Evolutionary conservation across 2,888 invertebrate genomes (phyloP), one percentile per base, ranked within the genome.

Genomic region (Ornithoptera alexandrae): DNA sequence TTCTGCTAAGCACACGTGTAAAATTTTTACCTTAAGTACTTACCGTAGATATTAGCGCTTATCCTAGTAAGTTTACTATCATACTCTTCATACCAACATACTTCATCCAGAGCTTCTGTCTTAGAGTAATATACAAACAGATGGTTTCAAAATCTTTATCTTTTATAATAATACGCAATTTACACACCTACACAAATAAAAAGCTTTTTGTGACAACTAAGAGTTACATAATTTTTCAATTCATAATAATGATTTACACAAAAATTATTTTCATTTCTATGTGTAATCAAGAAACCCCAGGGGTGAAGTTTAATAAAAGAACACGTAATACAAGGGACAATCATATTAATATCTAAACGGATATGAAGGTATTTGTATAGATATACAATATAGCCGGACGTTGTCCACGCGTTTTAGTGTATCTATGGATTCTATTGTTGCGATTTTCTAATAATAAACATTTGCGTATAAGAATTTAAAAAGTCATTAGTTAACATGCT

Each of bases 211-310:
- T 10, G 42, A 12, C 42, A 42, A 10, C 42, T 50, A 17, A n/a
- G 18, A 53, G 2, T 18, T 53, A 12, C 7, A 53, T 53, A 53
- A n/a, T 53, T 53, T 53, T 53, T 20, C 30, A 61, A 18, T 24
- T 57, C 12, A 30, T 17, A 30, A 63, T 15, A 57, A 39, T 57
- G 36, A 64, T 57, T 57, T 57, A 64, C 56, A 57, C 15, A 64
- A 57, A 18, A 63, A 53, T 30, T 58, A 58, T 22, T 58, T 12
- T 10, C 15, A 22, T 73, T 72, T 81, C 81, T 81, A 87, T 84
- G 81, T 85, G 86, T 85, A 81, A 88, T 89, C 86, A 86, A 75
- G 77, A 53, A 70, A 76, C 84, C 82, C 85, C 81, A 77, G 84
- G 79, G 85, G 86, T 84, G 87, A 87, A 79, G 15, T 39, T 78